Evolutionary conservation across 2,888 invertebrate species (phyloP).

Genomic region (Epistrophe grossulariae): DNA sequence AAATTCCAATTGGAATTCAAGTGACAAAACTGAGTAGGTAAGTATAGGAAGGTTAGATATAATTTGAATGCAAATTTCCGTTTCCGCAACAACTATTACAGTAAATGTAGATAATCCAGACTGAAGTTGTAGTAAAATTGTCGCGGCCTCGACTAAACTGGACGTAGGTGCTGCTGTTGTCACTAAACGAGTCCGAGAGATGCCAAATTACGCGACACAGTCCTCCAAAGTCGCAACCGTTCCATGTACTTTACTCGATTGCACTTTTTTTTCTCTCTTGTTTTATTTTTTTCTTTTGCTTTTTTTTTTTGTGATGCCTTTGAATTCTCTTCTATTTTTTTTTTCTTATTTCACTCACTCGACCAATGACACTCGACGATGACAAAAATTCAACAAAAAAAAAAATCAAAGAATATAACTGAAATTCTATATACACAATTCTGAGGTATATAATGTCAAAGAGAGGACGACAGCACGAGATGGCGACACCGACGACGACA

Average conservation of each 20-base stretch:
- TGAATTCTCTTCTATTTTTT: constrained; percentile 33
- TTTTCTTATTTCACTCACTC: constrained; percentile 74
- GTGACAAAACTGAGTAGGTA: constrained; percentile 16
- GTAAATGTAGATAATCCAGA: constrained; percentile 12
- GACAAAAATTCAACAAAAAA: constrained; percentile 79
- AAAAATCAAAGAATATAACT: constrained; percentile 45
- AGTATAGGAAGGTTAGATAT: neutral
- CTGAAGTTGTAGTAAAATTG: constrained; percentile 36
- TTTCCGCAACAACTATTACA: constrained; percentile 8
- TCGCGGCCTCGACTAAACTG: constrained; percentile 21
- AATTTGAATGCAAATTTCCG: constrained; percentile 12
- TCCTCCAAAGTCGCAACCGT: constrained; percentile 59
- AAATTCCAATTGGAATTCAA: constrained; percentile 60
- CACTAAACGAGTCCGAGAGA: constrained; percentile 74
- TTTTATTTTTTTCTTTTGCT: constrained; percentile 3
- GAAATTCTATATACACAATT: constrained; percentile 61
- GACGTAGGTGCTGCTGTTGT: constrained; percentile 61
- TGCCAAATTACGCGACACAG: constrained; percentile 75
- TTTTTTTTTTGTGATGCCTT: constrained; percentile 19
- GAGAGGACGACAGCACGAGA: constrained; percentile 72
- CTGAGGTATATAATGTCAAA: constrained; percentile 71
- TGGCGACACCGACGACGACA: constrained; percentile 68
- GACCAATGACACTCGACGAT: constrained; percentile 84
- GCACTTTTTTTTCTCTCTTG: constrained; percentile 37
- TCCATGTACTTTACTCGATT: constrained; percentile 65